Evolutionary conservation across 2,113 vertebrate genomes (phyloP), one percentile per base, ranked within the genome.

Genomic region (Ginglymostoma cirratum): DNA sequence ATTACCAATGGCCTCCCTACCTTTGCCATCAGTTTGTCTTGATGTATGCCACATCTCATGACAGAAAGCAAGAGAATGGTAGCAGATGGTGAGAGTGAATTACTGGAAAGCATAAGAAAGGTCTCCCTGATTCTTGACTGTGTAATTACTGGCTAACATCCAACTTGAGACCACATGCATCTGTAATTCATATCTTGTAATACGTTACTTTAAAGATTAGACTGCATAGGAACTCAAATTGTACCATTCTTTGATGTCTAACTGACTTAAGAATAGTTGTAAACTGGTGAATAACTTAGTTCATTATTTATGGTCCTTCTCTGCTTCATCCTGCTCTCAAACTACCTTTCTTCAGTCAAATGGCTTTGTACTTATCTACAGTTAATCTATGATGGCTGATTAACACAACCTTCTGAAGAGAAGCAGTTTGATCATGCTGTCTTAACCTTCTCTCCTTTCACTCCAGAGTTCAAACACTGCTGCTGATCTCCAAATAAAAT

Each of bases 51-150:
- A 86, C 17, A 27, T 23, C 61, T 52, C 45, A 52, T 15, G 24
- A 30, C 0, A 27, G 48, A 55, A 90, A 30, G 87, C 24, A 90
- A 90, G 87, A 15, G 34, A 90, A 61, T 61, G 61, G 52, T 15
- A 90, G 61, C 52, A 90, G 87, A 90, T 90, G 87, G 52, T 61
- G 48, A 61, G 87, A 34, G 87, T 90, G 83, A 85, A 85, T 85
- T 85, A 85, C 15, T 42, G 87, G 10, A 90, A 55, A 17, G 52
- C n/a, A 90, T 61, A 27, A 30, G 5, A 30, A 61, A 0, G 55
- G 48, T 34, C 52, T 90, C 87, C 10, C 30, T 61, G 30, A 90
- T 17, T 61, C 42, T 90, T 90, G 52, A 52, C 61, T 34, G 12
- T 61, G 87, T 24, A 90, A 34, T 30, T 89, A 52, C 24, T 89